phyloP scores from a whole-genome alignment of 37 sponge, comb jelly and placozoan species.

The Beroe ovata region DNA sequence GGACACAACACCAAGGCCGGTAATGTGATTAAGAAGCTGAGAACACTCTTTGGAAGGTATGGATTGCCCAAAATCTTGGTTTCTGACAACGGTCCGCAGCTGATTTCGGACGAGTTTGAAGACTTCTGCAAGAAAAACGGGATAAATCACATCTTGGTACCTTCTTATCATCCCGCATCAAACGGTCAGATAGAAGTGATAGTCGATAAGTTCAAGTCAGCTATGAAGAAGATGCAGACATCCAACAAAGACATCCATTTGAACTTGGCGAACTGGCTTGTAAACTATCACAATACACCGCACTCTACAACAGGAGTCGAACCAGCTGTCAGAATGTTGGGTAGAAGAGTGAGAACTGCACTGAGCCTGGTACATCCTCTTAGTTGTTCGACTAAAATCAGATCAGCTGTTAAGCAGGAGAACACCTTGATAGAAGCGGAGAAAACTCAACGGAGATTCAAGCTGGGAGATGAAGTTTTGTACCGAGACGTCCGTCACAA shows the following conservation, averaged over 20 bases:
- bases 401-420: background rate
- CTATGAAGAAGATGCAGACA: background rate
- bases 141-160: constrained; percentile 27
- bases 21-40: background rate
- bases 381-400: background rate
- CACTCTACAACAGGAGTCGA: background rate
- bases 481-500: background rate
- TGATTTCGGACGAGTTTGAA: constrained; percentile 35
- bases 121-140: constrained; percentile 38
- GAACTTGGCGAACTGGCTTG: background rate
- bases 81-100: constrained; percentile 69
- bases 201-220: background rate
- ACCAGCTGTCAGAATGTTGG: constrained; percentile 38
- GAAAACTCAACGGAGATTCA: background rate
- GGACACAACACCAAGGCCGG: constrained; percentile 1
- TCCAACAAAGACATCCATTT: background rate
- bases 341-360: background rate
- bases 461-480: background rate
- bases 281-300: constrained; percentile 16
- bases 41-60: background rate
- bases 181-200: constrained; percentile 66
- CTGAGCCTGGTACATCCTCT: constrained; percentile 27
- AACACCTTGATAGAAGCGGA: background rate
- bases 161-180: constrained; percentile 58
- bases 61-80: constrained; percentile 20